Base-by-base conservation (phyloP, 1,140 invertebrate genomes). In the Caenorhabditis tropicalis region DNA sequence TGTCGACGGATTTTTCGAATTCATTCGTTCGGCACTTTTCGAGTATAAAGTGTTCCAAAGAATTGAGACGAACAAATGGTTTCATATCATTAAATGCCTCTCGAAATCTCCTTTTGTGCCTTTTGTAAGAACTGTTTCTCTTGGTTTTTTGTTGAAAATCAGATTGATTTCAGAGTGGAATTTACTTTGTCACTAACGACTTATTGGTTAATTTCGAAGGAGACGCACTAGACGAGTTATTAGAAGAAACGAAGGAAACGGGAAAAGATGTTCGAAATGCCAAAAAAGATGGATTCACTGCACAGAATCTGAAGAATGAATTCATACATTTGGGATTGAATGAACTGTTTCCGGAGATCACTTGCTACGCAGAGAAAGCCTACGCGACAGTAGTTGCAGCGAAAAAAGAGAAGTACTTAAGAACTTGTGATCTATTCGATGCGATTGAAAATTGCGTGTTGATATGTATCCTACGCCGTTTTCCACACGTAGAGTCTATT, bases 351-450 rank as follows among this genome's bases (percentile, higher is more conserved):
- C 24, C 10, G 3, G 53, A 56, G 3, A 56, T 56, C 24, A 5
- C 10, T 10, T 19, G 29, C 0, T 27, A 56, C 21, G 49, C 49
- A 21, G 49, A 56, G 15, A 24, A 10, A 12, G 24, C 29, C 10
- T 56, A 56, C 21, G 21, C 27, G 24, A 2, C 27, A 27, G 53
- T 56, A 24, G 29, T 12, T 6, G 29, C 10, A 27, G 53, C 10
- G 21, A 29, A 56, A 24, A 56, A 24, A 1, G 24, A 56, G 24
- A 9, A 29, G 15, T 56, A 27, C 24, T n/a, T 56, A 24, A 56
- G 53, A 56, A 56, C 53, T 29, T 56, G 53, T 56, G 53, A 56
- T 56, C 24, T 56, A 56, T 56, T 56, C 24, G 53, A 56, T 27
- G 53, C 53, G 7, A 27, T 56, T 56, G 53, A 56, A 12, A 29